Evolutionary conservation across 2,797 vertebrate genomes (phyloP).

Genomic region (Squalus acanthias): DNA sequence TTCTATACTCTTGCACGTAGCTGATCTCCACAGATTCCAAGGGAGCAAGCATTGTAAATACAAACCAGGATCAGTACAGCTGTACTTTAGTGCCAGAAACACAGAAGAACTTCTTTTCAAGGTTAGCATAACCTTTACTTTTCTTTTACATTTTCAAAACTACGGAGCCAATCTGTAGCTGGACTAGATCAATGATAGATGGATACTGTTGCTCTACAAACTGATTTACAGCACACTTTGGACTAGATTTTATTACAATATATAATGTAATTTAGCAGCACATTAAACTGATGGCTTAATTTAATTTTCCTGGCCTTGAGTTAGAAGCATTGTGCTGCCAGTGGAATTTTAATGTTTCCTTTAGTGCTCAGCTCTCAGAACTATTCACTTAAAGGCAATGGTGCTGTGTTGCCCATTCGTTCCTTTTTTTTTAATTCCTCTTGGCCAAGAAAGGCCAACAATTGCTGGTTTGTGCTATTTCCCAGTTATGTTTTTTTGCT

Average conservation of each 20-base stretch:
- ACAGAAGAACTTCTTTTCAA: constrained; percentile 82
- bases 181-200: not conserved
- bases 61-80: constrained; percentile 61
- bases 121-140: constrained; percentile 55
- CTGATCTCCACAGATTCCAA: constrained; percentile 65
- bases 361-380: not conserved
- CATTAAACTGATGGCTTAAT: not conserved
- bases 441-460: not conserved
- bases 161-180: not conserved
- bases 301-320: not conserved
- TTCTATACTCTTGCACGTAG: constrained; percentile 80
- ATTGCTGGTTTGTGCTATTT: not conserved
- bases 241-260: not conserved
- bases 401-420: no score
- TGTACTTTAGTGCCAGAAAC: constrained; percentile 83
- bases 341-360: not conserved
- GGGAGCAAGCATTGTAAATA: constrained; percentile 53
- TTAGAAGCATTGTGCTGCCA: not conserved
- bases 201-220: not conserved
- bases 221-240: not conserved
- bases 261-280: not conserved
- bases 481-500: not conserved
- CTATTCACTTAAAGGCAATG: not conserved
- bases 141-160: constrained; percentile 4
- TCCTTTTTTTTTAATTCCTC: not conserved